Evolutionary conservation across 2,888 invertebrate genomes (phyloP).

Genomic region (Pasiphila rectangulata): DNA sequence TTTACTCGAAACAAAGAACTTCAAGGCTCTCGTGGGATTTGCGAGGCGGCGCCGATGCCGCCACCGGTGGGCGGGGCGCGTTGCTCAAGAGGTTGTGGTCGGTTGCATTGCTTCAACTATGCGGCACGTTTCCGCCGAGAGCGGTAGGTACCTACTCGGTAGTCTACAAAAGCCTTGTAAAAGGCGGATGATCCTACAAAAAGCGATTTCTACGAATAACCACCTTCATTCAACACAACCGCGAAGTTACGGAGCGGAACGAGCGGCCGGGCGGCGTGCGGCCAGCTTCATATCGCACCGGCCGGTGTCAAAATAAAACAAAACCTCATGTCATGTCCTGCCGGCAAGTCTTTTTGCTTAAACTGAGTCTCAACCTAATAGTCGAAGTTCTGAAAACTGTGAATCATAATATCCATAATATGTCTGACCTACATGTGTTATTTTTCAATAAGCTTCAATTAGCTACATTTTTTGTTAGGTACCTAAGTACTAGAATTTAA

Average conservation of each 20-base stretch:
- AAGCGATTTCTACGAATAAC: conserved; percentile 56
- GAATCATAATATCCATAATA: not conserved
- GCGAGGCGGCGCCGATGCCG: conserved; percentile 26
- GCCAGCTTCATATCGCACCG: not conserved
- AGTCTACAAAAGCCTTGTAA: conserved; percentile 26
- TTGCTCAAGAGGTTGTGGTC: conserved; percentile 60
- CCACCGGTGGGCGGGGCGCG: conserved; percentile 8
- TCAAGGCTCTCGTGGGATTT: conserved; percentile 60
- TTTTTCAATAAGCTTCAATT: too few species aligned
- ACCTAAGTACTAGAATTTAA: too few species aligned
- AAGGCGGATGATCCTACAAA: conserved; percentile 51
- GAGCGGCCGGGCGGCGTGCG: conserved; percentile 31
- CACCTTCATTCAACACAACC: conserved; percentile 59
- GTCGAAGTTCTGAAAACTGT: conserved; percentile 6
- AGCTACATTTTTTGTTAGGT: too few species aligned
- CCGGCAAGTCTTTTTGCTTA: conserved; percentile 4
- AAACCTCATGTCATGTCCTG: conserved; percentile 46
- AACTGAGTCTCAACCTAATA: conserved; percentile 11
- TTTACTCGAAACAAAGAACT: conserved; percentile 60
- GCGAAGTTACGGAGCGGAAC: conserved; percentile 55
- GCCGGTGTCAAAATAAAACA: conserved; percentile 52
- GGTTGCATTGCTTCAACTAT: conserved; percentile 50
- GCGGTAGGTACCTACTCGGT: too few species aligned
- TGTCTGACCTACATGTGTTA: not conserved
- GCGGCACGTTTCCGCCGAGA: conserved; percentile 54